Evolutionary conservation across 2,888 invertebrate genomes (phyloP).

Genomic region (Callinectes sapidus): DNA sequence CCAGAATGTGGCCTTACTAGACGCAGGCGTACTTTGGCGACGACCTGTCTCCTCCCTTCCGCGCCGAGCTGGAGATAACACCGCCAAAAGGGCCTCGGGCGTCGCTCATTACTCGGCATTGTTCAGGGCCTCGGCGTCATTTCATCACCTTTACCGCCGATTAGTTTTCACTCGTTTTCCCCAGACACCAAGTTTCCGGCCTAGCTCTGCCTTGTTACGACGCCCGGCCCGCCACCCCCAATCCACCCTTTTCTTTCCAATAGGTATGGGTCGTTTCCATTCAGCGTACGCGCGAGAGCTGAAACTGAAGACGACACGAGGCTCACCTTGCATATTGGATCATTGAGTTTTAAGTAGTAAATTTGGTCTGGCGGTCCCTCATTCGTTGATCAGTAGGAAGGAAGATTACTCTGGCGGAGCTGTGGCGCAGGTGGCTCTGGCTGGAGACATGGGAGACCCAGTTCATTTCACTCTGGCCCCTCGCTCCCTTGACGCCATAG

Average conservation of each 20-base stretch:
- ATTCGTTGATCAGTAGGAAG: constrained; percentile 13
- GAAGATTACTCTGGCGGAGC: constrained; percentile 9
- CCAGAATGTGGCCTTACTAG: background rate
- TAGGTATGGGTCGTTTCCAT: constrained; percentile 42
- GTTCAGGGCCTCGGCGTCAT: constrained; percentile 53
- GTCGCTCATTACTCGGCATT: constrained; percentile 55
- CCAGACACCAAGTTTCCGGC: constrained; percentile 47
- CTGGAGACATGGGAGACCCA: constrained; percentile 54
- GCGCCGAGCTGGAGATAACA: background rate
- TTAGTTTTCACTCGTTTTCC: constrained; percentile 59
- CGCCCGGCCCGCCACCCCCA: background rate
- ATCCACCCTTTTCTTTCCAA: constrained; percentile 33
- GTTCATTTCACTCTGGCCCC: constrained; percentile 67
- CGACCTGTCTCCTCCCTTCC: background rate
- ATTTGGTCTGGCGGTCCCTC: background rate
- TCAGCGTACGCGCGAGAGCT: background rate
- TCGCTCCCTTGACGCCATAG: constrained; percentile 61
- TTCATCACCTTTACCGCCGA: constrained; percentile 63
- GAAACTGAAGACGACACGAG: background rate
- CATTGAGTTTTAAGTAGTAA: constrained; percentile 20
- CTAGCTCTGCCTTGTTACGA: constrained; percentile 41
- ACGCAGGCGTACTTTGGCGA: background rate
- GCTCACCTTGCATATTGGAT: constrained; percentile 1
- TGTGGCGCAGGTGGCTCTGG: background rate
- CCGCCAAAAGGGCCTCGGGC: constrained; percentile 22